Percentiles rank a stretch among this genome's conserved stretches.
phyloP scores from a whole-genome alignment of 2,888 invertebrate species.

The Sinodicranocentrus sp. region DNA sequence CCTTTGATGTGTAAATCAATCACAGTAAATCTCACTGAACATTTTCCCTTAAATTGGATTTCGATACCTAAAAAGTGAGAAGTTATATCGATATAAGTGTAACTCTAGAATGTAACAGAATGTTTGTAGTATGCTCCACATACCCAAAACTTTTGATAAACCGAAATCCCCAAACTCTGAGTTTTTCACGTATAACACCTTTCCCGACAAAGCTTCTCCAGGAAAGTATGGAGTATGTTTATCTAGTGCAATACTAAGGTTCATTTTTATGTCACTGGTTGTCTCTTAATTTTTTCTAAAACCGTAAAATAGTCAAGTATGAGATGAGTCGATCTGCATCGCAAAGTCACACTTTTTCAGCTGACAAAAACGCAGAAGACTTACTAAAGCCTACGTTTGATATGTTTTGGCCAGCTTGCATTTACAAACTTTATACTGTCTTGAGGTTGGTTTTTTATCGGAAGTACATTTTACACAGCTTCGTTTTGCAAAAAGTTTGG shows the following conservation, averaged over 20 bases:
- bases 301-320: background rate
- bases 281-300: background rate
- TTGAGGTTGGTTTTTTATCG: no score
- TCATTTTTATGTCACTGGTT: no score
- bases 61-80: conserved; percentile 45
- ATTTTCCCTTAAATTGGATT: conserved; percentile 64
- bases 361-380: no score
- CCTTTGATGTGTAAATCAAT: conserved; percentile 54
- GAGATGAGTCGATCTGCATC: no score
- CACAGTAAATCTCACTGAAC: conserved; percentile 63
- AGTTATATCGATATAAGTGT: background rate
- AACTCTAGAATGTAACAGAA: background rate
- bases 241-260: conserved; percentile 54
- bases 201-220: conserved; percentile 60
- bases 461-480: no score
- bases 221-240: conserved; percentile 61
- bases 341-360: no score
- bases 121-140: background rate
- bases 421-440: no score
- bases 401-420: no score
- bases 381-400: no score
- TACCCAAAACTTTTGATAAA: conserved; percentile 51
- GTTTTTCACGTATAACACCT: conserved; percentile 59
- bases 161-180: conserved; percentile 54
- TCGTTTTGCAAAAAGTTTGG: no score